phyloP scores from a whole-genome alignment of 2,113 vertebrate species.

The Dunckerocampus dactyliophorus region DNA sequence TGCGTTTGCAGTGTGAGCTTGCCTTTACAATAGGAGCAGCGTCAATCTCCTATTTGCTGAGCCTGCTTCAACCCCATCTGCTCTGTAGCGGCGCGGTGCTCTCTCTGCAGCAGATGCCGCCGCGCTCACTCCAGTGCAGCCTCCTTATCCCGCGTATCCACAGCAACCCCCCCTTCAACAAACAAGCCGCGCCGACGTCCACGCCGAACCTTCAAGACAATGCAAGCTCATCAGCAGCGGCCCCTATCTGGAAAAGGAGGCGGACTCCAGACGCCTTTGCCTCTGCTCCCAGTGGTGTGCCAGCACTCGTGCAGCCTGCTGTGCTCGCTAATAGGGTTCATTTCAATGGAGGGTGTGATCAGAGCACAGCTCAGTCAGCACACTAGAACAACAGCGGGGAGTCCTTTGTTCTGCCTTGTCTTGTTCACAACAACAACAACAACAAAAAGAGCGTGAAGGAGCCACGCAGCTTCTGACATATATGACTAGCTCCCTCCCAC shows the following conservation, averaged over 20 bases:
- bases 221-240: constrained; percentile 59
- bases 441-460: constrained; percentile 61
- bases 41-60: constrained; percentile 59
- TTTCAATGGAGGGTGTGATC: constrained; percentile 58
- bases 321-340: constrained; percentile 48
- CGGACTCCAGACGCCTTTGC: constrained; percentile 31
- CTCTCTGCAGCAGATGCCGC: constrained; percentile 56
- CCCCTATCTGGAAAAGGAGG: constrained; percentile 39
- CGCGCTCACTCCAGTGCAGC: constrained; percentile 64
- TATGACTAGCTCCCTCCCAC: constrained; percentile 25
- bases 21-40: constrained; percentile 34
- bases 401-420: constrained; percentile 64
- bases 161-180: constrained; percentile 87
- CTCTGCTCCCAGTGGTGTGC: constrained; percentile 39
- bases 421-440: constrained; percentile 55
- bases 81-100: constrained; percentile 33
- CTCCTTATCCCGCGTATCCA: constrained; percentile 77
- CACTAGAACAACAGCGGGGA: constrained; percentile 41
- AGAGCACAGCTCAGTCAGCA: constrained; percentile 47
- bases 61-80: constrained; percentile 47
- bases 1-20: not conserved
- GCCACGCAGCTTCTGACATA: constrained; percentile 60
- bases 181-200: constrained; percentile 74
- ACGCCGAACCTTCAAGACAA: constrained; percentile 50
- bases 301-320: constrained; percentile 53